Conservation (phyloP, 2,797 vertebrate genomes). For the Characodon lateralis region DNA sequence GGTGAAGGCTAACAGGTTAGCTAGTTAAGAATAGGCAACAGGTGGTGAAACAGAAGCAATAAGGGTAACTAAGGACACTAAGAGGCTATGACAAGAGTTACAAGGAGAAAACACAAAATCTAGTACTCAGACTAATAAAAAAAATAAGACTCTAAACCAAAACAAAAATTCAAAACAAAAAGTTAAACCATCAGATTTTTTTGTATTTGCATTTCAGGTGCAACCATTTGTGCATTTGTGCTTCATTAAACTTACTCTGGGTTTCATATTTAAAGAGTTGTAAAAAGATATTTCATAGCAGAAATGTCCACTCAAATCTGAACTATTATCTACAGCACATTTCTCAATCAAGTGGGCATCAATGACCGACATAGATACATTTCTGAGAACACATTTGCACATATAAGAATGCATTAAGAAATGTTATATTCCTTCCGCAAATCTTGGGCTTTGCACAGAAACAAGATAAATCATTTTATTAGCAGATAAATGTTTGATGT, state of each 20-base stretch:
- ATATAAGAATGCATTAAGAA: constrained; percentile 41
- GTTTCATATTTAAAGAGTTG: not conserved
- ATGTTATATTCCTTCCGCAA: constrained; percentile 20
- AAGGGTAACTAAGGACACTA: no score
- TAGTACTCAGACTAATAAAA: not conserved
- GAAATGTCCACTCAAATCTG: not conserved
- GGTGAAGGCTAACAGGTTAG: not conserved
- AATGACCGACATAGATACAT: constrained; percentile 33
- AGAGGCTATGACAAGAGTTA: not conserved
- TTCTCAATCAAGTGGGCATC: not conserved
- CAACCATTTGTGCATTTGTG: not conserved
- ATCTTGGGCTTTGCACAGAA: not conserved
- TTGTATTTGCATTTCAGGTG: not conserved
- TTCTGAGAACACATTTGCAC: constrained; percentile 49
- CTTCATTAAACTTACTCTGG: not conserved
- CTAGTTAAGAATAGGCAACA: not conserved
- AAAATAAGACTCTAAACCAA: not conserved
- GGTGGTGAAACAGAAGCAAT: not conserved
- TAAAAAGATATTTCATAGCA: not conserved
- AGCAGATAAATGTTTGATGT: constrained; percentile 5
- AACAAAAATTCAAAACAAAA: not conserved
- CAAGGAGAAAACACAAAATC: not conserved
- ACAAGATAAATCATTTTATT: not conserved
- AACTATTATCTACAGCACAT: not conserved
- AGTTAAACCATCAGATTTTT: not conserved